These are phyloP conservation scores for Dasyornis broadbenti DNA, from an alignment of 2,113 vertebrate genomes.

Conservation along the genomic window DNA sequence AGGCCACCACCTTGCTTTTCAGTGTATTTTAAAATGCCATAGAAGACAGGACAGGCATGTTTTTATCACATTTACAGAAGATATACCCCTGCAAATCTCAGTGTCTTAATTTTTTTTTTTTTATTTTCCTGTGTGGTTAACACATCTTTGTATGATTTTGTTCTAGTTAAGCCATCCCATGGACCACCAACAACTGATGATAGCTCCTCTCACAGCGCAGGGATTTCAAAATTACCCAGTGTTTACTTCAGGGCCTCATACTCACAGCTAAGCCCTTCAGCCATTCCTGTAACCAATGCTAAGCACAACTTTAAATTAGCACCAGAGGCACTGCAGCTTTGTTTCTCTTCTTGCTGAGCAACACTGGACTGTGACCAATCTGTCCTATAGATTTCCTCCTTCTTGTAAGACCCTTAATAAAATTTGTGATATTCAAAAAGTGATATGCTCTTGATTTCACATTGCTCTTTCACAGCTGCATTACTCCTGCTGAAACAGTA, in stretches of 20 bases:
- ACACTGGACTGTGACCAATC: not conserved
- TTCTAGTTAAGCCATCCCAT: not conserved
- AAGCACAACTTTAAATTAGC: not conserved
- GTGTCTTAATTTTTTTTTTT: not conserved
- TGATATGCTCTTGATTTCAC: not conserved
- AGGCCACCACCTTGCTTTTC: not conserved
- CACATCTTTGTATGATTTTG: not conserved
- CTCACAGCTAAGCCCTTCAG: not conserved
- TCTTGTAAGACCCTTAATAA: not conserved
- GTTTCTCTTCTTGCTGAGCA: not conserved
- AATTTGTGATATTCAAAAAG: not conserved
- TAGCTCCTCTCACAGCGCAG: not conserved
- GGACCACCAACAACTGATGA: not conserved
- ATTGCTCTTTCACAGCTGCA: not conserved
- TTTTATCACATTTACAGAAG: not conserved
- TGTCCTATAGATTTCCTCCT: not conserved
- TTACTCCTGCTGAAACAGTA: not conserved
- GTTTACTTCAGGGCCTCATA: not conserved
- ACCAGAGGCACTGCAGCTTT: not conserved
- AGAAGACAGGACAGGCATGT: not conserved
- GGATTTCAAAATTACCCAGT: not conserved
- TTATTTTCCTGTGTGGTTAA: not conserved
- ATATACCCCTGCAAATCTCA: not conserved
- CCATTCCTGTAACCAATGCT: not conserved
- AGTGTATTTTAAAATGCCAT: not conserved